Evolutionary conservation across 2,888 invertebrate genomes (phyloP).

Genomic region (Parthenolecanium corni): DNA sequence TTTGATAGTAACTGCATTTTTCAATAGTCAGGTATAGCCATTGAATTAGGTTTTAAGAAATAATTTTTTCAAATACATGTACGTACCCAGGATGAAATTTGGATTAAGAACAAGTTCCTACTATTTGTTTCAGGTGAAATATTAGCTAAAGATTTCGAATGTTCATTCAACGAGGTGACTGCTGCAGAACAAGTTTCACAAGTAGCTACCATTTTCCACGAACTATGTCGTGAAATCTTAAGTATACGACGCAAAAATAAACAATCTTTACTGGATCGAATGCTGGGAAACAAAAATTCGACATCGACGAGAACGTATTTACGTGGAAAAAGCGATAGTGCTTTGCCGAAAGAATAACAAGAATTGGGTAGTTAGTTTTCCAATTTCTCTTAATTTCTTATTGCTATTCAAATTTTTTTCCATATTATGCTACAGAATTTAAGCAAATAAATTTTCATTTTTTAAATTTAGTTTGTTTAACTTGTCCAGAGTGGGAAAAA

Average conservation of each 20-base stretch:
- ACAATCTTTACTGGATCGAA: slow-evolving; percentile 64
- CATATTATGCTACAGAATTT: too few species aligned
- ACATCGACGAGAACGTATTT: slow-evolving; percentile 60
- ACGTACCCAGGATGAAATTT: too few species aligned
- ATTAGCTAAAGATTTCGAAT: slow-evolving; percentile 76
- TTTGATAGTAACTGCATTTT: too few species aligned
- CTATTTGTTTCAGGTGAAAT: slow-evolving; percentile 53
- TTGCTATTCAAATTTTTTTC: too few species aligned
- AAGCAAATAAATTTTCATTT: too few species aligned
- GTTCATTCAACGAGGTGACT: slow-evolving; percentile 75
- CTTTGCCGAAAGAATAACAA: slow-evolving; percentile 59
- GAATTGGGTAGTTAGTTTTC: background rate
- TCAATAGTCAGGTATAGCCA: too few species aligned
- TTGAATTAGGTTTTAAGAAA: too few species aligned
- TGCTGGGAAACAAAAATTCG: slow-evolving; percentile 60
- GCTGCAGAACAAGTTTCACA: slow-evolving; percentile 75
- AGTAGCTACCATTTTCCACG: slow-evolving; percentile 73
- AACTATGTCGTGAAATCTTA: slow-evolving; percentile 70
- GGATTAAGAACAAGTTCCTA: too few species aligned
- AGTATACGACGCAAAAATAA: slow-evolving; percentile 68
- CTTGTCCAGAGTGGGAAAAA: too few species aligned
- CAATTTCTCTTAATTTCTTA: too few species aligned
- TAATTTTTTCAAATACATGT: too few species aligned
- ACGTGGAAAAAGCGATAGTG: slow-evolving; percentile 78
- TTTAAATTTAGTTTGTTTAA: too few species aligned